phyloP scores from a whole-genome alignment of 2,888 invertebrate species.

The Schizaphis graminum region DNA sequence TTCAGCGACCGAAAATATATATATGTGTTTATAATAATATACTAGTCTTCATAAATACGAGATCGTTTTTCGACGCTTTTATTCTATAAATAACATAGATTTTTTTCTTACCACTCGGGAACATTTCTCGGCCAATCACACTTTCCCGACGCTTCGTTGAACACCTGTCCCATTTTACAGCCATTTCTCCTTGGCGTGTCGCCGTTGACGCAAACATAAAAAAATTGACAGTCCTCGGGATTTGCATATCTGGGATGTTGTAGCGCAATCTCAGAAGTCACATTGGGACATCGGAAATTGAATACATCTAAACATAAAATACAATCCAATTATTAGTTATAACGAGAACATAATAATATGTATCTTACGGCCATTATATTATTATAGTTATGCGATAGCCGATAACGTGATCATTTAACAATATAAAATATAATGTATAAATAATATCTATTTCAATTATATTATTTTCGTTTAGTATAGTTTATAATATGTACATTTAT shows the following conservation, averaged over 20 bases:
- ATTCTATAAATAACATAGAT: slow-evolving; percentile 48
- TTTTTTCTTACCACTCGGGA: slow-evolving; percentile 83
- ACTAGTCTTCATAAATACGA: slow-evolving; percentile 1
- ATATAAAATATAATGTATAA: not conserved
- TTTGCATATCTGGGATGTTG: slow-evolving; percentile 90
- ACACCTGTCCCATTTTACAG: slow-evolving; percentile 90
- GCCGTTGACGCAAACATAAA: slow-evolving; percentile 93
- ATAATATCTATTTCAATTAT: slow-evolving; percentile 19
- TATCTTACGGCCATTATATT: not conserved
- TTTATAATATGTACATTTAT: not conserved
- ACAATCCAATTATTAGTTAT: not conserved
- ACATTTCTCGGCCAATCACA: slow-evolving; percentile 91
- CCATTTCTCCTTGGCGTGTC: slow-evolving; percentile 87
- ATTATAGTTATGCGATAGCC: not conserved
- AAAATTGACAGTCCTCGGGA: slow-evolving; percentile 90
- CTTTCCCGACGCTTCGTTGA: slow-evolving; percentile 82
- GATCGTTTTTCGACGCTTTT: not conserved
- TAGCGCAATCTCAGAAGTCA: slow-evolving; percentile 79
- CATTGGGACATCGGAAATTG: slow-evolving; percentile 85
- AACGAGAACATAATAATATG: not conserved
- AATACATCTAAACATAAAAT: slow-evolving; percentile 78
- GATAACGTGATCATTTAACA: not conserved
- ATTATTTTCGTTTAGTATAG: not conserved
- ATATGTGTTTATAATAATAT: not conserved
- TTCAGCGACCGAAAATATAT: not conserved